These are phyloP conservation scores for Calcarius lapponicus DNA, from an alignment of 2,797 vertebrate species.

Conservation along the genomic window DNA sequence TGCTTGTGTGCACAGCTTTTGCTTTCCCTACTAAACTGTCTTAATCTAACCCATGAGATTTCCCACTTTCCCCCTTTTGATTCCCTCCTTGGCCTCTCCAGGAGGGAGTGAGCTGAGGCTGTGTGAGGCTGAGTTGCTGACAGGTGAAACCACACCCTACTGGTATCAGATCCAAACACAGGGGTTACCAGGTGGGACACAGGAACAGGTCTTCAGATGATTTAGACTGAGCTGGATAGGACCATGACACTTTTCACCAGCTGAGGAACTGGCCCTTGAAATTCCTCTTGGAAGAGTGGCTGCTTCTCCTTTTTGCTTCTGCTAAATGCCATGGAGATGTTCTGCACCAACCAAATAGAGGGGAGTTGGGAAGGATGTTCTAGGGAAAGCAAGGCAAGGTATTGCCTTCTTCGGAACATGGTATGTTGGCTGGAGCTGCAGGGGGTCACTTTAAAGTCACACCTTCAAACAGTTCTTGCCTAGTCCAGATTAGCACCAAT, in stretches of 20 bases:
- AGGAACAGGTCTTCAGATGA: background rate
- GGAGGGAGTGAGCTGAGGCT: accelerated
- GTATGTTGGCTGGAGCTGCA: background rate
- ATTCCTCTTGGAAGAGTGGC: background rate
- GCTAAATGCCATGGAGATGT: background rate
- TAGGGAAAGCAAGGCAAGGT: background rate
- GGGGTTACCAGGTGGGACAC: background rate
- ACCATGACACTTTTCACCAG: background rate
- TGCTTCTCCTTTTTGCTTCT: background rate
- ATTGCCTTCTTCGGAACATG: background rate
- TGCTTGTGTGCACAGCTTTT: background rate
- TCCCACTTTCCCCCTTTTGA: background rate
- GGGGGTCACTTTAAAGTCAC: background rate
- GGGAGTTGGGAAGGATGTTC: background rate
- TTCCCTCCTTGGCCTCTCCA: background rate
- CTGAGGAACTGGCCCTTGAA: background rate
- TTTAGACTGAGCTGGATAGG: background rate
- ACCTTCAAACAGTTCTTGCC: background rate
- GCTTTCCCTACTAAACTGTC: background rate
- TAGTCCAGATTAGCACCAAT: background rate
- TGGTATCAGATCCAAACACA: background rate
- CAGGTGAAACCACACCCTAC: background rate
- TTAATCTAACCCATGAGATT: background rate
- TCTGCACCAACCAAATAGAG: background rate
- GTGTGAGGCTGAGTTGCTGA: background rate